Conservation (phyloP, 2,888 invertebrate genomes). For the Erynnis tages region DNA sequence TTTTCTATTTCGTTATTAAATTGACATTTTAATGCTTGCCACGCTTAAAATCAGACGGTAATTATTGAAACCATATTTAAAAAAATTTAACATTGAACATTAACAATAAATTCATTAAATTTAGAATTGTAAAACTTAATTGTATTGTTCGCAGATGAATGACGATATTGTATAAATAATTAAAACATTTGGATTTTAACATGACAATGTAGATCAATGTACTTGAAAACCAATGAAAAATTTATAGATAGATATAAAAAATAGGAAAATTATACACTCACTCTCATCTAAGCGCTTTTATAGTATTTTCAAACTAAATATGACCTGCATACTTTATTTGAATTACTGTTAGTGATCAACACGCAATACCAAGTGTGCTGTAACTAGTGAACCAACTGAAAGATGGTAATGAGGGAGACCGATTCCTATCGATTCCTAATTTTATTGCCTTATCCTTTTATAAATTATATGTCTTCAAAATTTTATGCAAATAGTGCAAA, state of each 20-base stretch:
- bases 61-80: slow-evolving; percentile 6
- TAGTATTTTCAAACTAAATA: slow-evolving; percentile 50
- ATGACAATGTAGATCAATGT: slow-evolving; percentile 31
- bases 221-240: slow-evolving; percentile 69
- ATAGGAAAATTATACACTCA: slow-evolving; percentile 8
- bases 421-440: no score
- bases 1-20: not conserved
- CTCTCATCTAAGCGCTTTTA: slow-evolving; percentile 30
- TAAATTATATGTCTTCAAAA: no score
- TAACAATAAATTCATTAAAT: slow-evolving; percentile 64
- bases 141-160: slow-evolving; percentile 43
- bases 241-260: slow-evolving; percentile 21
- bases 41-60: slow-evolving; percentile 17
- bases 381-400: no score
- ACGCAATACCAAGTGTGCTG: no score
- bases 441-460: no score
- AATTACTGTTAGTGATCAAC: slow-evolving; percentile 38
- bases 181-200: slow-evolving; percentile 24
- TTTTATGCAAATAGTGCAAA: no score
- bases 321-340: slow-evolving; percentile 61
- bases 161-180: slow-evolving; percentile 28
- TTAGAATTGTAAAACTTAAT: slow-evolving; percentile 50
- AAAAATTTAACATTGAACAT: slow-evolving; percentile 36
- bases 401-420: no score
- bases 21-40: slow-evolving; percentile 24